Base-by-base conservation (phyloP, 2,888 invertebrate genomes). In the Lycocerus yunnanus region DNA sequence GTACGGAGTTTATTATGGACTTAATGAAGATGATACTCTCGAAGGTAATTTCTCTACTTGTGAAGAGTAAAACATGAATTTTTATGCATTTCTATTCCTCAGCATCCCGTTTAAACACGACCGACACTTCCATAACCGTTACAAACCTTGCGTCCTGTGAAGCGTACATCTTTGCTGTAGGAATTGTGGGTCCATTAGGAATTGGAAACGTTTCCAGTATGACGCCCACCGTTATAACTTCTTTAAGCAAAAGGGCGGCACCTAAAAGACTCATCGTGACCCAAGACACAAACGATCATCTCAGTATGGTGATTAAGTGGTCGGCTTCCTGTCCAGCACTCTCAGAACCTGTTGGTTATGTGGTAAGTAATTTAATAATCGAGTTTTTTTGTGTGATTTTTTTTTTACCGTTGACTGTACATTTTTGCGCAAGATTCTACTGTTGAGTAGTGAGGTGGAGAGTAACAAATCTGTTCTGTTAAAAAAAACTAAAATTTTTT, bases 1-100 rank as follows among this genome's bases (percentile, higher is more conserved):
- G 4, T 96, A 95, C 83, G 94, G 93, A 15, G 88, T 95, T 60
- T 93, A 93, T 84, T 95, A 94, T 81, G 93, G 92, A 0, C 85
- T 90, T 3, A 88, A 83, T 79, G 89, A 88, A 82, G 88, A 89
- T 6, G 91, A 92, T 75, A 87, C 91, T 15, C 87, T 90, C 67
- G 89, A 90, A 85, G 89, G 93, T 92, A 83, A 88, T 88, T 58
- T 66, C 13, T 24, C 4, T 66, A 10, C 21, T 15, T 65, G 15
- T 16, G 3, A 43, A 13, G 13, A 15, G 11, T 21, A 4, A 72
- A 15, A 14, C 10, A 27, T 15, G 14, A 15, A 59, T 68, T 60
- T 77, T 72, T 78, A n/a, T n/a, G 69, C 71, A 75, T 76, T 75
- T 83, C 84, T 21, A n/a, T n/a, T 24, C 77, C 43, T 43, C 2